These are phyloP conservation scores for Aurelia coerulea DNA, from an alignment of 30 jellyfish, hydroid and myxozoan genomes.

Conservation along the genomic window DNA sequence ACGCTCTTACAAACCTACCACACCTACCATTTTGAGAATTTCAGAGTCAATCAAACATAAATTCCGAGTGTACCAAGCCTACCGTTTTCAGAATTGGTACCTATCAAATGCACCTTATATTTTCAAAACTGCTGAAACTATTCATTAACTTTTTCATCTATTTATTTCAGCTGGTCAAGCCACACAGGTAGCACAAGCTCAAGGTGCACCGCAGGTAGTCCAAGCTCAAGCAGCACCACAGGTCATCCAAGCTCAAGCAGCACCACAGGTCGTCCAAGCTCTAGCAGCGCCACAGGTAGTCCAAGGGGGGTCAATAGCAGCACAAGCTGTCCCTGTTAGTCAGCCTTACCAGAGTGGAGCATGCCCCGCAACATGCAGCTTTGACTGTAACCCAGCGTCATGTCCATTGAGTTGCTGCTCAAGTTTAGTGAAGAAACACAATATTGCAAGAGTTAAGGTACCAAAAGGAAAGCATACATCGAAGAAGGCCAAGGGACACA, in stretches of 20 bases:
- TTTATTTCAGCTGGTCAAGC: neutral
- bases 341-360: slow-evolving; percentile 33
- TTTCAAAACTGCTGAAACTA: neutral
- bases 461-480: neutral
- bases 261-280: neutral
- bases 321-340: slow-evolving; percentile 52
- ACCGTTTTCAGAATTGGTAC: too few relatives aligned
- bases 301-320: slow-evolving; percentile 7
- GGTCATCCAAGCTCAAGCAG: too few relatives aligned
- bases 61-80: too few relatives aligned
- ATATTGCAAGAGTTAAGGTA: slow-evolving; percentile 25
- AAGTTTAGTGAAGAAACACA: slow-evolving; percentile 31
- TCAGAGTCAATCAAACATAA: too few relatives aligned
- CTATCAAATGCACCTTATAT: neutral
- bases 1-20: too few relatives aligned
- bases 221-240: too few relatives aligned
- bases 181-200: slow-evolving; percentile 2
- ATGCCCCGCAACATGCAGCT: slow-evolving; percentile 65
- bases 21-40: too few relatives aligned
- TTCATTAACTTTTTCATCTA: neutral
- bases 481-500: slow-evolving; percentile 8
- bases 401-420: slow-evolving; percentile 73
- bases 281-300: slow-evolving; percentile 52
- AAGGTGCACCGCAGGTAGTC: neutral
- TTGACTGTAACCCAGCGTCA: slow-evolving; percentile 68